Evolutionary conservation across 2,797 vertebrate species (phyloP).

Genomic region (Pangasius krempfi): DNA sequence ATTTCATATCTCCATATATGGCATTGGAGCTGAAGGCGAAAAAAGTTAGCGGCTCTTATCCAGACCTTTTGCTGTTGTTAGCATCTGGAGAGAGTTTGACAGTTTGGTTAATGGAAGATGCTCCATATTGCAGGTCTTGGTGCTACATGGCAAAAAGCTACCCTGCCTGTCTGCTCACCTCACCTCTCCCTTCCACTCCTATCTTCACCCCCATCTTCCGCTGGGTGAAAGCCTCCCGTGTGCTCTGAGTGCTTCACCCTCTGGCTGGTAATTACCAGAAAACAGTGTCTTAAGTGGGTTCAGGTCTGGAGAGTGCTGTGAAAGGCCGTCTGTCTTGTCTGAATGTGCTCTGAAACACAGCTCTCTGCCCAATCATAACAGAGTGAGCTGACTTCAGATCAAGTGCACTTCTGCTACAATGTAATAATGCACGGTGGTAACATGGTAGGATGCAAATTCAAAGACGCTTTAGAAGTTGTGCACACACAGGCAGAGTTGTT

Average conservation of each 20-base stretch:
- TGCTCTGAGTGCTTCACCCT: slow-evolving; percentile 26
- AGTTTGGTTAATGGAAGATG: slow-evolving; percentile 62
- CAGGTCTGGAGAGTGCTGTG: slow-evolving; percentile 29
- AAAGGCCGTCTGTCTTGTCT: slow-evolving; percentile 25
- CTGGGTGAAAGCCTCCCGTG: slow-evolving; percentile 13
- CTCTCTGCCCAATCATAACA: background rate
- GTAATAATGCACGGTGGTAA: background rate
- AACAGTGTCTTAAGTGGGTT: slow-evolving; percentile 31
- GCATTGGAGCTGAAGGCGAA: slow-evolving; percentile 23
- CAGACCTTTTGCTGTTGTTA: slow-evolving; percentile 56
- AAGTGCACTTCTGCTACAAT: slow-evolving; percentile 3
- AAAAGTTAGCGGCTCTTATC: slow-evolving; percentile 24
- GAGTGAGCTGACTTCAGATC: slow-evolving; percentile 1
- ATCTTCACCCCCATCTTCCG: slow-evolving; percentile 14
- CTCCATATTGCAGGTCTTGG: slow-evolving; percentile 48
- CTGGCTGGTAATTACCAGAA: slow-evolving; percentile 62
- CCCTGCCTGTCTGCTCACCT: slow-evolving; percentile 8
- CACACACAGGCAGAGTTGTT: slow-evolving; percentile 17
- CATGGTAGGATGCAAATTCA: background rate
- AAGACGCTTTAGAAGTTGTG: background rate
- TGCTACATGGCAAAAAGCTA: slow-evolving; percentile 49
- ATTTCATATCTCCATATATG: slow-evolving; percentile 18
- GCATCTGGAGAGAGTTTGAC: slow-evolving; percentile 62
- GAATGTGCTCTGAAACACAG: background rate
- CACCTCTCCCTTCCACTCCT: slow-evolving; percentile 4